Conservation (phyloP, 92 coral and sea anemone genomes). For the Palythoa heliodiscus region DNA sequence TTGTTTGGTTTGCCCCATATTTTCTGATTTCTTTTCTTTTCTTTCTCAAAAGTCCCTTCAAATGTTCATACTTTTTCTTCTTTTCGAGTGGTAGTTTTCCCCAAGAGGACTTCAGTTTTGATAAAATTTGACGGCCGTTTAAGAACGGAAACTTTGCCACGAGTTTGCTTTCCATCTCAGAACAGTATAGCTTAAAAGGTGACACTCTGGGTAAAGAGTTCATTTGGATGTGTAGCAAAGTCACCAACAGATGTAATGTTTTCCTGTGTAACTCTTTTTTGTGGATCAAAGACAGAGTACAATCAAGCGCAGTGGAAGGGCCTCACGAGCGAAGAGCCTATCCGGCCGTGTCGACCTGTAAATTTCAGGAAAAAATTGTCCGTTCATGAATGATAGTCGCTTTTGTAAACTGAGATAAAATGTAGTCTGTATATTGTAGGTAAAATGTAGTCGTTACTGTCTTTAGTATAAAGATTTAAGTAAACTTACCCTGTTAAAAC, state of each 20-base stretch:
- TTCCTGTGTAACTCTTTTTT: background rate
- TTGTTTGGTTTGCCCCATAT: background rate
- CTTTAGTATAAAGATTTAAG: background rate
- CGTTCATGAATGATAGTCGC: background rate
- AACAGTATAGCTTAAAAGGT: constrained; percentile 65
- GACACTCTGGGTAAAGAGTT: constrained; percentile 7
- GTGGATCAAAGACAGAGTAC: background rate
- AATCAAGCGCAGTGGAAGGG: background rate
- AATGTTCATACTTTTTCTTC: constrained; percentile 29
- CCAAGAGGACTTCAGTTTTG: constrained; percentile 85
- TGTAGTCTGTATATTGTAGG: background rate
- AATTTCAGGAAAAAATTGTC: background rate
- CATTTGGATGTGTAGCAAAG: constrained; percentile 31
- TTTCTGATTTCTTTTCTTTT: background rate
- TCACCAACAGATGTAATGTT: too few relatives aligned
- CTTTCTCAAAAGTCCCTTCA: constrained; percentile 26
- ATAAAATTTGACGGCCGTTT: constrained; percentile 70
- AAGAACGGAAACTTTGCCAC: constrained; percentile 82
- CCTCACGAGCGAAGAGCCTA: background rate
- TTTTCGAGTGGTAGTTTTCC: constrained; percentile 51
- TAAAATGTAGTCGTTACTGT: background rate
- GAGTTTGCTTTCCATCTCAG: constrained; percentile 61
- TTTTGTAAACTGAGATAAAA: background rate
- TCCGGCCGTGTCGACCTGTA: background rate
- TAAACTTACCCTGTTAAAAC: background rate